phyloP scores from a whole-genome alignment of 2,113 vertebrate species.

The Hystrix cristata region DNA sequence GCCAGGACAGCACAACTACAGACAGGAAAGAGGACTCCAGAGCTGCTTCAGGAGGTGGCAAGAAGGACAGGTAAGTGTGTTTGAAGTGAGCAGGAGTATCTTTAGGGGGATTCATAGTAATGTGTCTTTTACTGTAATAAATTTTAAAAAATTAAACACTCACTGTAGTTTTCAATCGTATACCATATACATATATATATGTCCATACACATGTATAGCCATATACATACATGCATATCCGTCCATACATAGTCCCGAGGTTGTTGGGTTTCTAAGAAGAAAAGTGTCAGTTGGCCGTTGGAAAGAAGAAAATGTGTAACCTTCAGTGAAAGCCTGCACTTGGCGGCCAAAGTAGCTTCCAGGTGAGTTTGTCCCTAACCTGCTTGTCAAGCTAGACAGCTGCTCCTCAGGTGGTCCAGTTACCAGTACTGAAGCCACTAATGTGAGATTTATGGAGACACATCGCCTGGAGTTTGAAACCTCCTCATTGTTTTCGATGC shows the following conservation, averaged over 20 bases:
- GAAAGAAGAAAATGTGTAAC: neutral
- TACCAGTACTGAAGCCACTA: neutral
- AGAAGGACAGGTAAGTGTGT: neutral
- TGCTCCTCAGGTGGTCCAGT: neutral
- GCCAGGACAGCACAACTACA: neutral
- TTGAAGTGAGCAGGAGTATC: neutral
- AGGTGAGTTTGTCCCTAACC: neutral
- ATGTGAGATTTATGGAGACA: neutral
- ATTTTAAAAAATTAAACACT: no score
- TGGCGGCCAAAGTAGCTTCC: neutral
- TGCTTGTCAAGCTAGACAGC: neutral
- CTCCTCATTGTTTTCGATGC: neutral
- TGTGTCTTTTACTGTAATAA: neutral
- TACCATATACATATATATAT: neutral
- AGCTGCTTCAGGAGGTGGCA: neutral
- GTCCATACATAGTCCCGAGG: neutral
- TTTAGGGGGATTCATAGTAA: neutral
- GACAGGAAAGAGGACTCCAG: neutral
- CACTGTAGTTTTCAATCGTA: neutral
- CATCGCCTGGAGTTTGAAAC: neutral
- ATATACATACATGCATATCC: neutral
- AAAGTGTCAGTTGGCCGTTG: neutral
- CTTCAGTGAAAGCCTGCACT: neutral
- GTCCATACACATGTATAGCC: neutral
- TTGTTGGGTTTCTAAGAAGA: slow-evolving; percentile 22